These are phyloP conservation scores for Tholera decimalis DNA, from an alignment of 2,888 invertebrate genomes.

Conservation along the genomic window DNA sequence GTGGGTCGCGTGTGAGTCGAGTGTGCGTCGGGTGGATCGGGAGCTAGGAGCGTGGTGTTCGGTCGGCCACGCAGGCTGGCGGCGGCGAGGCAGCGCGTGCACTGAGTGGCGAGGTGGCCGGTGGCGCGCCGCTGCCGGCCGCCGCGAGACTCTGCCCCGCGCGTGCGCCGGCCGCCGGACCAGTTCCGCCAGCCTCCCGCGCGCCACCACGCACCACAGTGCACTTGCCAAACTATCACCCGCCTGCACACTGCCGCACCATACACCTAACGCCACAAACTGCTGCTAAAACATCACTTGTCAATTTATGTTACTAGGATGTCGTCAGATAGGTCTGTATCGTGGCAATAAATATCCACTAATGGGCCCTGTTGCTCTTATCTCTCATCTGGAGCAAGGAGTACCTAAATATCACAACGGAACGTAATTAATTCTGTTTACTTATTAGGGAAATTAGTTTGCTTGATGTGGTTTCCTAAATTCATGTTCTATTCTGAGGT, in stretches of 20 bases:
- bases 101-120: slow-evolving; percentile 83
- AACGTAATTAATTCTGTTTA: slow-evolving; percentile 52
- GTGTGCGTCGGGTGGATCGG: slow-evolving; percentile 69
- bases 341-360: slow-evolving; percentile 62
- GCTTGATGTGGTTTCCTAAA: slow-evolving; percentile 33
- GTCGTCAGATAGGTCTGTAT: slow-evolving; percentile 57
- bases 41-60: slow-evolving; percentile 69
- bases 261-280: slow-evolving; percentile 30
- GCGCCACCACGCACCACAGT: slow-evolving; percentile 57
- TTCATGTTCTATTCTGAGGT: slow-evolving; percentile 29
- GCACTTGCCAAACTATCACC: slow-evolving; percentile 52
- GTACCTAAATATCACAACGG: slow-evolving; percentile 50
- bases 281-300: slow-evolving; percentile 52
- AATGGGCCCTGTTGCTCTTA: slow-evolving; percentile 60
- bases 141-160: slow-evolving; percentile 82
- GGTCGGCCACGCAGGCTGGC: slow-evolving; percentile 80
- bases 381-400: slow-evolving; percentile 54
- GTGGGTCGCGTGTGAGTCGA: slow-evolving; percentile 58
- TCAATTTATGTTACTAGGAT: slow-evolving; percentile 59
- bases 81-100: slow-evolving; percentile 87
- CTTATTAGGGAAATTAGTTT: slow-evolving; percentile 50
- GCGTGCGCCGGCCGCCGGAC: slow-evolving; percentile 88
- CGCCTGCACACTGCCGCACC: slow-evolving; percentile 26
- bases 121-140: slow-evolving; percentile 78
- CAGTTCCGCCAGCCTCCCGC: slow-evolving; percentile 85